A percentile compares a stretch with the other conserved stretches of the same genome.
phyloP scores from a whole-genome alignment of 2,113 vertebrate genomes.

The Thunnus maccoyii region DNA sequence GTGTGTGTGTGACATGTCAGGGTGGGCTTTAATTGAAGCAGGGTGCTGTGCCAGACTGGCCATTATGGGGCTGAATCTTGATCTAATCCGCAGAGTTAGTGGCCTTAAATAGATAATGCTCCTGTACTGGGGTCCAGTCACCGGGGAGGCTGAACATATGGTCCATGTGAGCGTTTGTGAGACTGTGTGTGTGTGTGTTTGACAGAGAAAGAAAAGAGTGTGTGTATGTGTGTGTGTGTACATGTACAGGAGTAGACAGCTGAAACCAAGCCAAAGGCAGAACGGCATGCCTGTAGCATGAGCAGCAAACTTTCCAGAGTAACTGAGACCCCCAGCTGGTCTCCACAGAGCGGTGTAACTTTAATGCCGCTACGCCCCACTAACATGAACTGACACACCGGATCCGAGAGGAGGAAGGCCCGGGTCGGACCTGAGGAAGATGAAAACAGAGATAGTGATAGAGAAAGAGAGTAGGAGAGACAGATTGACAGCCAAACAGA shows the following conservation, averaged over 20 bases:
- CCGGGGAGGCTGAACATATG: slow-evolving; percentile 63
- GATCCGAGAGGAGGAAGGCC: slow-evolving; percentile 33
- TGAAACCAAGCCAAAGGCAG: slow-evolving; percentile 71
- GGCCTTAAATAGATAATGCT: slow-evolving; percentile 79
- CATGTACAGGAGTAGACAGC: slow-evolving; percentile 64
- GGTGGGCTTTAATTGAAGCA: slow-evolving; percentile 70
- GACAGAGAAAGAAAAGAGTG: background rate
- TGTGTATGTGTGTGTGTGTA: slow-evolving; percentile 27
- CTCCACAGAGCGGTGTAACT: slow-evolving; percentile 42
- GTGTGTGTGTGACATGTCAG: slow-evolving; percentile 19
- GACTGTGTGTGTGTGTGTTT: background rate
- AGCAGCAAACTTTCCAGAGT: slow-evolving; percentile 74
- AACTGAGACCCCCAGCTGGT: slow-evolving; percentile 72
- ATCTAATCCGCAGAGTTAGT: slow-evolving; percentile 77
- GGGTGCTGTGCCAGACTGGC: slow-evolving; percentile 74
- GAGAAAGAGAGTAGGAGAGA: slow-evolving; percentile 13
- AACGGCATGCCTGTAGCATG: slow-evolving; percentile 68
- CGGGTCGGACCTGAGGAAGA: slow-evolving; percentile 26
- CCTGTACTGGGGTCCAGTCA: slow-evolving; percentile 60
- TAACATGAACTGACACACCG: slow-evolving; percentile 43
- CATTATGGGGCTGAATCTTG: slow-evolving; percentile 72
- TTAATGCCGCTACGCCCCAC: slow-evolving; percentile 22
- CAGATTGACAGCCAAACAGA: slow-evolving; percentile 42
- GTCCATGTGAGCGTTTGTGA: slow-evolving; percentile 25
- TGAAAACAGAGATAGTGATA: slow-evolving; percentile 47